Conservation (phyloP, 2,113 vertebrate species). For the Embiotoca jacksoni region DNA sequence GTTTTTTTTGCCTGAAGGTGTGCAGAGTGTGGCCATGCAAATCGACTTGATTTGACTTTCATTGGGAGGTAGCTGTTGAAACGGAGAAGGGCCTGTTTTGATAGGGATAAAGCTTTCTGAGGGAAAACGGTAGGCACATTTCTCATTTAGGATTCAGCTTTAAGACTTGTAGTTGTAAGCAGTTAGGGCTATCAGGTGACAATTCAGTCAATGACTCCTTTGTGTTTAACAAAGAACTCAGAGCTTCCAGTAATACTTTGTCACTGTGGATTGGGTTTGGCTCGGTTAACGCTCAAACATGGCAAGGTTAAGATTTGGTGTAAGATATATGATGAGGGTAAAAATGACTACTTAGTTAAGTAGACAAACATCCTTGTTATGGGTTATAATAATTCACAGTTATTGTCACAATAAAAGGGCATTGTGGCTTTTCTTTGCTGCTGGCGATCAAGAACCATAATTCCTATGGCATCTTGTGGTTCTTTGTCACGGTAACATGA, state of each 20-base stretch:
- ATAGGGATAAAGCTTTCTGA: constrained; percentile 33
- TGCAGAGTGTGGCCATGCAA: constrained; percentile 22
- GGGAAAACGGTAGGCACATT: constrained; percentile 20
- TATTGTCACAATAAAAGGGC: too few relatives aligned
- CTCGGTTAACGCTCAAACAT: neutral
- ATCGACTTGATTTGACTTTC: constrained; percentile 14
- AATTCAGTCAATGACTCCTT: constrained; percentile 22
- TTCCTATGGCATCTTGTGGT: too few relatives aligned
- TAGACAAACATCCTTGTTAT: too few relatives aligned
- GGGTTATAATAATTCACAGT: too few relatives aligned
- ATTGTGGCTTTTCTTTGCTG: too few relatives aligned
- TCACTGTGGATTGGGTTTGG: constrained; percentile 13
- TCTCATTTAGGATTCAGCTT: constrained; percentile 33
- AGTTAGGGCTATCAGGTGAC: constrained; percentile 33
- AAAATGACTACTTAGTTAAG: neutral
- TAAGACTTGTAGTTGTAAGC: constrained; percentile 30
- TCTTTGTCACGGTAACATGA: too few relatives aligned
- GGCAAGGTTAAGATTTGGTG: too few relatives aligned
- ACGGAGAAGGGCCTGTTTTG: constrained; percentile 43
- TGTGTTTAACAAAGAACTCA: neutral
- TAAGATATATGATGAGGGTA: neutral
- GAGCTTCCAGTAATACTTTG: constrained; percentile 14
- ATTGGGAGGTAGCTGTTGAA: constrained; percentile 11
- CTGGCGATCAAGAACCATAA: too few relatives aligned
- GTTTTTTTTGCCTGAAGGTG: constrained; percentile 48